phyloP scores from a whole-genome alignment of 2,113 vertebrate genomes.

The Psammodynastes pulverulentus region DNA sequence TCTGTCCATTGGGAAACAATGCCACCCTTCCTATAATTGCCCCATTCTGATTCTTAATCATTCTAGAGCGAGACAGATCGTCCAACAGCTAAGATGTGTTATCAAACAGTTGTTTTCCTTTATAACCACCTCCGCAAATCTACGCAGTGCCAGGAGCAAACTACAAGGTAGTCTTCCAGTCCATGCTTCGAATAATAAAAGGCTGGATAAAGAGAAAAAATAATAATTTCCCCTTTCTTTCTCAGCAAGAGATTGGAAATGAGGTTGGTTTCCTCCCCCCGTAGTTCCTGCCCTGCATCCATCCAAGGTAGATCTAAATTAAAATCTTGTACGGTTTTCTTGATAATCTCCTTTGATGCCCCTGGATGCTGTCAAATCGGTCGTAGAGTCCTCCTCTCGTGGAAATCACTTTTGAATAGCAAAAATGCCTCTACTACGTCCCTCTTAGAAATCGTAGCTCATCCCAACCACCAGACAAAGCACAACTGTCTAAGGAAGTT shows the following conservation, averaged over 20 bases:
- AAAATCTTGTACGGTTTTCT: conserved; percentile 74
- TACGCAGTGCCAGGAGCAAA: background rate
- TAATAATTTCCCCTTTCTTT: background rate
- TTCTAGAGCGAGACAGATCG: background rate
- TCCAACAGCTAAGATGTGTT: background rate
- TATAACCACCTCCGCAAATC: background rate
- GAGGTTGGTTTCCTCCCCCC: background rate
- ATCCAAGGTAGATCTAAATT: conserved; percentile 73
- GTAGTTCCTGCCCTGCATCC: conserved; percentile 32
- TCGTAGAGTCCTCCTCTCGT: conserved; percentile 61
- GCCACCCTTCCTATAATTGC: no score
- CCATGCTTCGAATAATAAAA: conserved; percentile 36
- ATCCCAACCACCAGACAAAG: conserved; percentile 38
- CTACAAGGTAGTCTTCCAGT: background rate
- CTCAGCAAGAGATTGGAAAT: background rate
- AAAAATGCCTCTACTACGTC: conserved; percentile 66
- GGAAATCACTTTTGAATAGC: conserved; percentile 64
- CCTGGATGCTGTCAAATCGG: conserved; percentile 59
- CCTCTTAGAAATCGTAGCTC: conserved; percentile 60
- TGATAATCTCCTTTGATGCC: conserved; percentile 75
- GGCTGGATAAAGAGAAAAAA: background rate
- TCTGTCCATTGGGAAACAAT: background rate
- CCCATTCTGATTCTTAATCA: background rate
- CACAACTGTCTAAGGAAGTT: conserved; percentile 47
- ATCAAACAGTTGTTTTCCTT: background rate